Percentiles rank a stretch among this genome's conserved stretches.
These are phyloP conservation scores for Xenops minutus DNA, from an alignment of 2,797 vertebrate species.

Conservation along the genomic window DNA sequence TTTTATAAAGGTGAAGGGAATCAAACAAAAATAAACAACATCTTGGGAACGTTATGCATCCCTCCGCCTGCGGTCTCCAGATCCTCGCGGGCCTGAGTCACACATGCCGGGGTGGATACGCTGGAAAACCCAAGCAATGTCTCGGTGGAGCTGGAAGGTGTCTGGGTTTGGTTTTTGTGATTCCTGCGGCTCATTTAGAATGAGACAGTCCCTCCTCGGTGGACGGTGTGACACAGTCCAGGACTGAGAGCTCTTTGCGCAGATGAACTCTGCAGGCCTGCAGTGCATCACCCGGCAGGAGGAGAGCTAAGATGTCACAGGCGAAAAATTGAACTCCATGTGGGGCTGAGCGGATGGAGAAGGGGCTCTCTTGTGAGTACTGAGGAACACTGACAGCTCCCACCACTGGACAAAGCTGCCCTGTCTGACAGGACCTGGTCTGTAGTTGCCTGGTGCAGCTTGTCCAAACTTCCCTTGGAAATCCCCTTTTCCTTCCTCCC, in stretches of 20 bases:
- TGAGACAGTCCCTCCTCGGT: neutral
- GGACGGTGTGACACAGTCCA: neutral
- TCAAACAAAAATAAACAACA: neutral
- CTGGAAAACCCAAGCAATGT: neutral
- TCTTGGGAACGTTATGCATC: neutral
- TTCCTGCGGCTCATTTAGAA: conserved; percentile 2
- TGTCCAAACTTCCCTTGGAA: neutral
- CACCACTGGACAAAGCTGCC: neutral
- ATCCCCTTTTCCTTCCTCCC: neutral
- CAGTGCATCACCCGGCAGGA: neutral
- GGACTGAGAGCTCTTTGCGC: neutral
- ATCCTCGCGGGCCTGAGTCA: neutral
- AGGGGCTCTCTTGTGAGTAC: neutral
- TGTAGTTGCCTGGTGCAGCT: neutral
- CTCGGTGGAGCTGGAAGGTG: neutral
- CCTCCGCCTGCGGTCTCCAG: neutral
- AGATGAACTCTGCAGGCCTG: neutral
- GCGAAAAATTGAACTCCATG: neutral
- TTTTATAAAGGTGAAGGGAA: conserved; percentile 26
- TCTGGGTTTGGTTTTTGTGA: neutral
- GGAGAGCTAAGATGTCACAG: neutral
- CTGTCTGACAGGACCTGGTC: neutral
- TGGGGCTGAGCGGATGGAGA: neutral
- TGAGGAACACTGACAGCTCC: neutral
- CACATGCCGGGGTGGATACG: neutral